Evolutionary conservation across 2,797 vertebrate species (phyloP), one percentile per base, ranked within the genome.

Genomic region (Gobio occitaniae): DNA sequence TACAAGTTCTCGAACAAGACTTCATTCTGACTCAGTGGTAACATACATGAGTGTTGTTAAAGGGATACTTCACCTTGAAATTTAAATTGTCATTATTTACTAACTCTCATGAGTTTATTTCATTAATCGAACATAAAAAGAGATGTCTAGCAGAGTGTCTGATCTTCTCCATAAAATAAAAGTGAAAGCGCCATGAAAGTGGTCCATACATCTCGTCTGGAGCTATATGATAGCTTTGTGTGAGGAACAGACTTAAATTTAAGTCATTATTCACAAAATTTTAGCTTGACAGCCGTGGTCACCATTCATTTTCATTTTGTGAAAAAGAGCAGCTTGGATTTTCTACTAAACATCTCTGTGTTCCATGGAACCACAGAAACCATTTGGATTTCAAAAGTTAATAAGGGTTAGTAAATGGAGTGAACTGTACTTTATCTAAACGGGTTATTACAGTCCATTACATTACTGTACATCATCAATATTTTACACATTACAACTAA

Each of bases 1-100:
- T 91, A 90, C 72, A 88, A 72, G 72, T 88, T 82, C 36, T 32
- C 11, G 21, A 69, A 75, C 65, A 50, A 76, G 65, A 16, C 8
- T 74, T 69, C 1, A 47, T 70, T 56, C 25, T 74, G 44, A n/a
- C 11, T 82, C 7, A 7, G 13, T 10, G 17, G 38, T 36, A 50
- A 61, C 8, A 12, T 63, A 36, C 12, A 21, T 5, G 11, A 44
- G 9, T 47, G 54, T 48, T 52, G 11, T 56, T 36, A 52, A 74
- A 52, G 3, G 19, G 4, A 70, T n/a, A 44, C 25, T 50, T 48
- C 12, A 61, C 56, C 21, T 61, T 25, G 3, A 50, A 50, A 61
- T 61, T 61, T 17, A n/a, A 59, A 59, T 59, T 63, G n/a, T 29
- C 59, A 44, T 6, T 70, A 44, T n/a, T 44, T 70, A 11, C 10